A percentile compares a stretch with the other conserved stretches of the same genome.
phyloP scores from a whole-genome alignment of 2,797 vertebrate genomes.

The Hemitrygon akajei region DNA sequence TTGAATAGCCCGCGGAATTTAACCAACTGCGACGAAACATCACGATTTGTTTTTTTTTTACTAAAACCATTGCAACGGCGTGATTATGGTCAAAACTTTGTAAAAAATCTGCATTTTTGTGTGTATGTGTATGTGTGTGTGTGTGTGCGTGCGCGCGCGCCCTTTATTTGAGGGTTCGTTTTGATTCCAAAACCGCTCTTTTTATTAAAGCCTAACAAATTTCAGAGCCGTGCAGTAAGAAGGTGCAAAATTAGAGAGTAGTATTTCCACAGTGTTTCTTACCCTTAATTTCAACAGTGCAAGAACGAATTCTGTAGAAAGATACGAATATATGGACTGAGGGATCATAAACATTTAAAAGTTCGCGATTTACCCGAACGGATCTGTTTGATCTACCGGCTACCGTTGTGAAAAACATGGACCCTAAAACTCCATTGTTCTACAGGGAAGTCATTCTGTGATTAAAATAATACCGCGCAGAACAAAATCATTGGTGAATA shows the following conservation, averaged over 20 bases:
- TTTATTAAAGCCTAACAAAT: no score
- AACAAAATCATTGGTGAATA: neutral
- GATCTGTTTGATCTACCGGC: no score
- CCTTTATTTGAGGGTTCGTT: neutral
- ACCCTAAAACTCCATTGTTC: neutral
- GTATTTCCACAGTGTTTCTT: neutral
- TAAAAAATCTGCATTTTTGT: neutral
- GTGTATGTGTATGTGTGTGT: no score
- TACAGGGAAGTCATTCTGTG: no score
- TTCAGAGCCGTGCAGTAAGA: neutral
- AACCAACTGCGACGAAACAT: neutral
- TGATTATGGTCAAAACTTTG: neutral
- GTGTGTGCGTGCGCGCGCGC: no score
- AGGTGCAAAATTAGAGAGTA: neutral
- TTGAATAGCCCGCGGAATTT: neutral
- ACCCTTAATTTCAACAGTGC: neutral
- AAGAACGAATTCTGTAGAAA: neutral
- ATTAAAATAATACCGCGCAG: neutral
- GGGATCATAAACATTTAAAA: neutral
- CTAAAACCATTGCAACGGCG: no score
- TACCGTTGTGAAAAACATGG: neutral
- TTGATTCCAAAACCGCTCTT: neutral
- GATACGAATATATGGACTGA: neutral
- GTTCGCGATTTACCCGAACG: neutral
- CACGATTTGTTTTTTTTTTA: neutral